Conservation (phyloP, 92 coral and sea anemone genomes). For the Hydrozoanthus gracilis region DNA sequence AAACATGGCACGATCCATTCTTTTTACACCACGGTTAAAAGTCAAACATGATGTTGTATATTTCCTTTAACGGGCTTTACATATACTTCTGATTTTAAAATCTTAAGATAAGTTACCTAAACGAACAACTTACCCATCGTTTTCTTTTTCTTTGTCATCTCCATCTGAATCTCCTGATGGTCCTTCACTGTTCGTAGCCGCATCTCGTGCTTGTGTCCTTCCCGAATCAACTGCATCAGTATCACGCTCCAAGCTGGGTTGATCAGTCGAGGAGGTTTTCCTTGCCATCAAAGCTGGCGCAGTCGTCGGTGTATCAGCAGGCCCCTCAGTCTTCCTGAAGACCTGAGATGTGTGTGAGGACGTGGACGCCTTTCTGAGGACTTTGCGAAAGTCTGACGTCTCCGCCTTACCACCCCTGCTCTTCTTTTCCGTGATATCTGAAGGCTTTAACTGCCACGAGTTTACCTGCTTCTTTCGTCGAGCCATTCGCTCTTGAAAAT, state of each 20-base stretch:
- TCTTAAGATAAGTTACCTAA: no score
- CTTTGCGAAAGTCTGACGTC: constrained; percentile 38
- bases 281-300: constrained; percentile 30
- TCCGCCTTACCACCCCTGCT: constrained; percentile 40
- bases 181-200: background rate
- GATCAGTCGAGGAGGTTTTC: constrained; percentile 20
- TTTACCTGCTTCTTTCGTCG: constrained; percentile 73
- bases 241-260: background rate
- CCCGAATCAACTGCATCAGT: constrained; percentile 16
- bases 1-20: no score
- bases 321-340: constrained; percentile 28
- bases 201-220: background rate
- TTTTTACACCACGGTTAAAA: no score
- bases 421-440: constrained; percentile 37
- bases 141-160: constrained; percentile 27
- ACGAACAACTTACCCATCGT: background rate
- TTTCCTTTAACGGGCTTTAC: no score
- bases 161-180: constrained; percentile 20
- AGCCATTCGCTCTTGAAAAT: constrained; percentile 71
- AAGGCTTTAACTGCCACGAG: constrained; percentile 23
- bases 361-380: constrained; percentile 35
- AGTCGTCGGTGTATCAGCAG: background rate
- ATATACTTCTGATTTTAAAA: no score
- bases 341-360: constrained; percentile 21
- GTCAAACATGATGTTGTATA: no score